These are phyloP conservation scores for Lasioglossum lativentre DNA, from an alignment of 2,888 invertebrate genomes.

Conservation along the genomic window DNA sequence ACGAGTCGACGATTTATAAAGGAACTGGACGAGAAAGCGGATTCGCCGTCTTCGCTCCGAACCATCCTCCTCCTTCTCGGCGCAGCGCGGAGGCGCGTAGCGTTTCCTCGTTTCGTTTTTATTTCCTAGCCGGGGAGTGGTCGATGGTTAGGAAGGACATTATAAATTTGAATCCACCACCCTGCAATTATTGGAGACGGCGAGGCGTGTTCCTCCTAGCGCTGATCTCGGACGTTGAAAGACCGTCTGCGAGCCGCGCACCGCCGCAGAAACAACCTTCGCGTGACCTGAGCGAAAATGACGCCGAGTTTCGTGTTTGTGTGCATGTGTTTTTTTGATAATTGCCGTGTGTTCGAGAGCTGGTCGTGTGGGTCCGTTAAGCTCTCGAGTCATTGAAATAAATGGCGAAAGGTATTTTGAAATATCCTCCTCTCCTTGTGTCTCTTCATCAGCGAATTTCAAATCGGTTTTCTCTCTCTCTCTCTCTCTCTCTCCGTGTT, in stretches of 20 bases:
- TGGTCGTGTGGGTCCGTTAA: neutral
- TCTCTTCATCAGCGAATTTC: neutral
- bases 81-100: too few relatives aligned
- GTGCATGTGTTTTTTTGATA: neutral
- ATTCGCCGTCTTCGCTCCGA: conserved; percentile 28
- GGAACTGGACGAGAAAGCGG: conserved; percentile 40
- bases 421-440: neutral
- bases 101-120: conserved; percentile 1
- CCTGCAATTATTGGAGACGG: conserved; percentile 75
- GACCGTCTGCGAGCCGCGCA: conserved; percentile 8
- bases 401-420: neutral
- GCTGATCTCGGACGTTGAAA: conserved; percentile 14
- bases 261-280: conserved; percentile 3
- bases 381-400: neutral
- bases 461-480: neutral
- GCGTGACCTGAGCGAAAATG: conserved; percentile 11
- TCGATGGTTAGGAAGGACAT: conserved; percentile 76
- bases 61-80: conserved; percentile 17
- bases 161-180: conserved; percentile 76
- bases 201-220: conserved; percentile 64
- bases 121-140: conserved; percentile 65
- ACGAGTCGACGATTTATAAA: conserved; percentile 63
- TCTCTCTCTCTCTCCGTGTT: too few relatives aligned
- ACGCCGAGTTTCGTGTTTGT: neutral
- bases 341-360: neutral